These are phyloP conservation scores for Cyrtodaria siliqua DNA, from an alignment of 2,888 invertebrate species.

Conservation along the genomic window DNA sequence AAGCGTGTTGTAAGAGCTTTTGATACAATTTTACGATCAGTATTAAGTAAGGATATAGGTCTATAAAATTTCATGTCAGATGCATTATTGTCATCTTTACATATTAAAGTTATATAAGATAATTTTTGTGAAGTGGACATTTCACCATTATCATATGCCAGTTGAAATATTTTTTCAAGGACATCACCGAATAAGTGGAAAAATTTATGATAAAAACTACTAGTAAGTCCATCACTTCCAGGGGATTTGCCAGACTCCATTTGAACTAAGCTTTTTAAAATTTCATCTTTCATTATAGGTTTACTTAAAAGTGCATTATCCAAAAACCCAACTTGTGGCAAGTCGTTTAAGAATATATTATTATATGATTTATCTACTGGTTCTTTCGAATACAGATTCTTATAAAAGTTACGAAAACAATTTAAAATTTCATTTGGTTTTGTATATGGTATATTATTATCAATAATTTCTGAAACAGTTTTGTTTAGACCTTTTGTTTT, in stretches of 20 bases:
- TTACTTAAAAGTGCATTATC: no score
- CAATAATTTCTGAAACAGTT: no score
- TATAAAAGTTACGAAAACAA: no score
- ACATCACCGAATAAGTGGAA: slow-evolving; percentile 38
- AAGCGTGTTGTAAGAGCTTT: slow-evolving; percentile 60
- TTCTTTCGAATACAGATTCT: no score
- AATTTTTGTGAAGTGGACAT: slow-evolving; percentile 24
- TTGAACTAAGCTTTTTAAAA: no score
- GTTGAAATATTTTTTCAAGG: slow-evolving; percentile 11
- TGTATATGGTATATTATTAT: no score
- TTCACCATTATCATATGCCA: slow-evolving; percentile 18
- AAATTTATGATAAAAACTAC: slow-evolving; percentile 27
- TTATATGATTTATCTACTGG: no score
- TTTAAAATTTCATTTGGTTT: no score
- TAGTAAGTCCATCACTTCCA: slow-evolving; percentile 34
- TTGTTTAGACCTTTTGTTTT: no score
- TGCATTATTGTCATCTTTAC: slow-evolving; percentile 54
- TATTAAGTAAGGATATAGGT: slow-evolving; percentile 65
- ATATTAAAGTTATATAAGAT: slow-evolving; percentile 51
- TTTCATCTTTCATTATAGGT: no score
- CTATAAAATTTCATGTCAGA: slow-evolving; percentile 58
- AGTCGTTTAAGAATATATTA: no score
- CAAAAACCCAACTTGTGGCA: no score
- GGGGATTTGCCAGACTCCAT: slow-evolving; percentile 24
- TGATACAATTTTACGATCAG: slow-evolving; percentile 66